Conservation (phyloP, 2,888 invertebrate species). For the Nycteola revayana region DNA sequence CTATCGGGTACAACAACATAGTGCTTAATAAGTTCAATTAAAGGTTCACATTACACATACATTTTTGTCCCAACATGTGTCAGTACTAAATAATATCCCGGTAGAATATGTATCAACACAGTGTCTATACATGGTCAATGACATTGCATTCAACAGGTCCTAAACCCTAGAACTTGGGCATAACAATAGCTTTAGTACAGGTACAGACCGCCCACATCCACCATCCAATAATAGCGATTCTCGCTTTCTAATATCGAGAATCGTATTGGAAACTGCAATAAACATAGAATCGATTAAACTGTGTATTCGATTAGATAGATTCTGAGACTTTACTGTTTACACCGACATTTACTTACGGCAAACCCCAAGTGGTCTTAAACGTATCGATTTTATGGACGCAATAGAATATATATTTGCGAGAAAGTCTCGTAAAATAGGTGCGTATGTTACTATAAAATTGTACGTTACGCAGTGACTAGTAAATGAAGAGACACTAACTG, state of each 20-base stretch:
- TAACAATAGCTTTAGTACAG: slow-evolving; percentile 37
- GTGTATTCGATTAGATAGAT: slow-evolving; percentile 42
- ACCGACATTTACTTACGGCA: slow-evolving; percentile 15
- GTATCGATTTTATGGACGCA: slow-evolving; percentile 13
- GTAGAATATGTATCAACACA: too few species aligned
- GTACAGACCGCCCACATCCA: slow-evolving; percentile 46
- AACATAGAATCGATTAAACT: slow-evolving; percentile 46
- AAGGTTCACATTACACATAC: too few species aligned
- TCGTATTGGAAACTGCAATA: slow-evolving; percentile 44
- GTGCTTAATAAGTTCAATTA: too few species aligned
- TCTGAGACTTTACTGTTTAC: slow-evolving; percentile 31
- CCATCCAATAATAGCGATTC: slow-evolving; percentile 46
- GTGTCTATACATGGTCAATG: too few species aligned
- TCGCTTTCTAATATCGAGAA: slow-evolving; percentile 54
- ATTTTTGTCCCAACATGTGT: too few species aligned
- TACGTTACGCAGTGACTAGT: too few species aligned
- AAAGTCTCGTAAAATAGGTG: background rate
- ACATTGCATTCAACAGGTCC: slow-evolving; percentile 12
- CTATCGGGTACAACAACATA: too few species aligned
- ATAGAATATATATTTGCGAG: slow-evolving; percentile 7
- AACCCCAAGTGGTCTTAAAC: slow-evolving; percentile 4
- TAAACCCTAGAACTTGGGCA: slow-evolving; percentile 41
- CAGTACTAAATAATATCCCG: too few species aligned
- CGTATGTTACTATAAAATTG: too few species aligned
- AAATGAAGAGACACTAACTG: too few species aligned